phyloP scores from a whole-genome alignment of 2,797 vertebrate genomes.

The Pantherophis vulpinus region DNA sequence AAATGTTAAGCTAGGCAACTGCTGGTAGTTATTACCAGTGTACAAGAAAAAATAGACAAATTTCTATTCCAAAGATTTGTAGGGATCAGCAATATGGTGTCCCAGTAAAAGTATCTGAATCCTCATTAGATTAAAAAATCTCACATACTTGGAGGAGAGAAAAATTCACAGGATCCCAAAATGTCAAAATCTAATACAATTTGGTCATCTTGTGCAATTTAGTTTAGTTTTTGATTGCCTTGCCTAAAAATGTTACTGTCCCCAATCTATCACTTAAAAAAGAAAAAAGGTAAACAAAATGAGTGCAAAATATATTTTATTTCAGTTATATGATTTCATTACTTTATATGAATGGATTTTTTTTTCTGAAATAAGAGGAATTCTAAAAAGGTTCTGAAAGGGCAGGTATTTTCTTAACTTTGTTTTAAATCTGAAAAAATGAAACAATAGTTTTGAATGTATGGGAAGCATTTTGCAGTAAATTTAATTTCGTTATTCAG shows the following conservation, averaged over 20 bases:
- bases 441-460: not conserved
- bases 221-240: not conserved
- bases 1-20: not conserved
- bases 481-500: not conserved
- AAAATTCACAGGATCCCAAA: not conserved
- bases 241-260: not conserved
- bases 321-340: not conserved
- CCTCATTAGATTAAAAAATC: not conserved
- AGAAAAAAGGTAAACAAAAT: not conserved
- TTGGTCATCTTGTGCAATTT: not conserved
- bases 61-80: not conserved
- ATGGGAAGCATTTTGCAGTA: not conserved
- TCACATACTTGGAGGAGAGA: not conserved
- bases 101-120: not conserved
- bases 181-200: not conserved
- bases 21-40: not conserved
- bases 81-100: not conserved
- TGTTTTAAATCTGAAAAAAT: not conserved
- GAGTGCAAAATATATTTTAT: not conserved
- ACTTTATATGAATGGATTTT: not conserved
- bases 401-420: not conserved
- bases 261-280: not conserved
- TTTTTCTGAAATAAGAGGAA: not conserved
- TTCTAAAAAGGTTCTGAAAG: not conserved
- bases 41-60: not conserved